A percentile compares a stretch with the other conserved stretches of the same genome.
phyloP scores from a whole-genome alignment of 35 echinoderm and acorn worm species.

The Eucidaris tribuloides region DNA sequence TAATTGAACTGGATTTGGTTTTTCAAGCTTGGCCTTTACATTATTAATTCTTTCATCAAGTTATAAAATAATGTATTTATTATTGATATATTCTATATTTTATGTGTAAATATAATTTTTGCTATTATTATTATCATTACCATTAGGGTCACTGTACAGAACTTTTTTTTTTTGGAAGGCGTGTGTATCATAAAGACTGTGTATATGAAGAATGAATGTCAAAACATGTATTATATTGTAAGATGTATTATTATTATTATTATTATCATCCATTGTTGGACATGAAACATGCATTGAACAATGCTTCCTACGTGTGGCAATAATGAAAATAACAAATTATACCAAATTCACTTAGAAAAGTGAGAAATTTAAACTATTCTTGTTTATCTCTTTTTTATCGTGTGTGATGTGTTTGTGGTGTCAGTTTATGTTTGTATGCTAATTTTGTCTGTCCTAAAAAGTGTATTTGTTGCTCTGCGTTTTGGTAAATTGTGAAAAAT shows the following conservation, averaged over 20 bases:
- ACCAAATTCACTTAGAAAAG: no score
- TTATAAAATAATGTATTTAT: not conserved
- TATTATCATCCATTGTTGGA: not conserved
- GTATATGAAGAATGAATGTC: not conserved
- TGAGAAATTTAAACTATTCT: no score
- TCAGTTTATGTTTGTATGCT: no score
- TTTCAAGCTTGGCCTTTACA: no score
- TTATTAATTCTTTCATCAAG: no score
- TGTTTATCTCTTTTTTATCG: no score
- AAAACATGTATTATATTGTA: not conserved
- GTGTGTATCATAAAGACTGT: not conserved
- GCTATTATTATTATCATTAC: not conserved
- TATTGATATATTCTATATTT: not conserved
- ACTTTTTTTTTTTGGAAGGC: not conserved
- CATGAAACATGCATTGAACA: slow-evolving; percentile 5
- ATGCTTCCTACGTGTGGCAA: slow-evolving; percentile 9
- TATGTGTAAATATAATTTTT: not conserved
- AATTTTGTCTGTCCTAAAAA: no score
- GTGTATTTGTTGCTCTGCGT: no score
- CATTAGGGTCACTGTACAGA: not conserved
- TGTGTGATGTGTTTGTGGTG: no score
- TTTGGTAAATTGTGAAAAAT: no score
- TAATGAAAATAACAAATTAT: not conserved
- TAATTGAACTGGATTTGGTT: no score
- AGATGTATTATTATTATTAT: no score